These are phyloP conservation scores for Ophion ellenae DNA, from an alignment of 2,888 invertebrate genomes.

Conservation along the genomic window DNA sequence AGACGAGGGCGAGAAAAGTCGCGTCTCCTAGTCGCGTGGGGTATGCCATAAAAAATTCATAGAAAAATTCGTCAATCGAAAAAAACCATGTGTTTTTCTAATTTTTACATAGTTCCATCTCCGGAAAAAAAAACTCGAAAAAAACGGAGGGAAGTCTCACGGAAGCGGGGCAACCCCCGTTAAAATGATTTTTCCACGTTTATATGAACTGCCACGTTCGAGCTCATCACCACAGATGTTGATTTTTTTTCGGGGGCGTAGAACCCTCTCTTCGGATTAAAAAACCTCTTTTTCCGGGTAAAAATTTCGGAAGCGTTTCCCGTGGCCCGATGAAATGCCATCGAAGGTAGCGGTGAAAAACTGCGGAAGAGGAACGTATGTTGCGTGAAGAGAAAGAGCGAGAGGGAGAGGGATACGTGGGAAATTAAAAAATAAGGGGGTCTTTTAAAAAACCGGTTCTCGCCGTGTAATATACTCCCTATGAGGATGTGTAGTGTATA, in stretches of 20 bases:
- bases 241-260: slow-evolving; percentile 43
- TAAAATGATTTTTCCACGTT: slow-evolving; percentile 59
- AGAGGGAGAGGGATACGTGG: slow-evolving; percentile 50
- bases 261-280: slow-evolving; percentile 34
- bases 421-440: slow-evolving; percentile 63
- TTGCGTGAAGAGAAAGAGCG: slow-evolving; percentile 25
- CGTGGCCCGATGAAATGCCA: slow-evolving; percentile 46
- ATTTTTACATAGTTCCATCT: neutral
- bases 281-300: slow-evolving; percentile 55
- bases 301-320: slow-evolving; percentile 46
- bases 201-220: slow-evolving; percentile 50
- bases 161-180: slow-evolving; percentile 36
- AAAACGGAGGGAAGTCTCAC: slow-evolving; percentile 34
- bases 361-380: slow-evolving; percentile 57
- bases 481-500: slow-evolving; percentile 16
- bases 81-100: slow-evolving; percentile 25
- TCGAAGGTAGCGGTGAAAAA: slow-evolving; percentile 46
- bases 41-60: neutral
- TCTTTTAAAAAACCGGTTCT: slow-evolving; percentile 58
- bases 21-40: slow-evolving; percentile 36
- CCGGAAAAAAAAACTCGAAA: too few relatives aligned
- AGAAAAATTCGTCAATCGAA: neutral
- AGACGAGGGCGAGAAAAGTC: slow-evolving; percentile 1
- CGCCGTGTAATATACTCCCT: slow-evolving; percentile 36
- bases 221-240: slow-evolving; percentile 59